These are phyloP conservation scores for Tanypteryx hageni DNA, from an alignment of 2,888 invertebrate species.

Conservation along the genomic window DNA sequence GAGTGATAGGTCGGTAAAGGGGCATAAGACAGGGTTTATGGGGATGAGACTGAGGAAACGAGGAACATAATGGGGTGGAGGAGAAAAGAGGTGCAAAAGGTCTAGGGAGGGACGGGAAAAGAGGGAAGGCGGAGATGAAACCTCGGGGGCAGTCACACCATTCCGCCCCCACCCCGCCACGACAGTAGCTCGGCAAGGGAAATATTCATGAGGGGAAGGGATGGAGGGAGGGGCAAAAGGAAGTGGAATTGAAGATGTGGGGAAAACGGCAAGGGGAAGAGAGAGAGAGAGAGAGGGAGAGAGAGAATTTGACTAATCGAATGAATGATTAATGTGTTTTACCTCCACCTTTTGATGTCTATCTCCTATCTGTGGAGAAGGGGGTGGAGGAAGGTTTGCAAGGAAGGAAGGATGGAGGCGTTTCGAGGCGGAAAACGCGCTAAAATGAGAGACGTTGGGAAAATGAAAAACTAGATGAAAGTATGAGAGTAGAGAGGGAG, in stretches of 20 bases:
- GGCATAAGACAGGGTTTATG: slow-evolving; percentile 56
- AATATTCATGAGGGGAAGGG: slow-evolving; percentile 31
- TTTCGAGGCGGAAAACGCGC: neutral
- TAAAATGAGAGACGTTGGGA: neutral
- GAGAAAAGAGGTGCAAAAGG: neutral
- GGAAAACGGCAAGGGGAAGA: neutral
- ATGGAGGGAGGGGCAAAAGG: neutral
- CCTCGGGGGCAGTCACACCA: slow-evolving; percentile 43
- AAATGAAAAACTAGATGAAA: too few relatives aligned
- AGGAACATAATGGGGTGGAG: slow-evolving; percentile 2
- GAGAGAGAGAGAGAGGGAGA: neutral
- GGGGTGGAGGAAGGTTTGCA: neutral
- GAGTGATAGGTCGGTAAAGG: slow-evolving; percentile 16
- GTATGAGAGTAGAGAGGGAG: neutral
- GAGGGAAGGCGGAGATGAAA: neutral
- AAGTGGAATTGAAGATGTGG: neutral
- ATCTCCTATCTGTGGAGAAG: slow-evolving; percentile 28
- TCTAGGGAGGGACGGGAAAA: neutral
- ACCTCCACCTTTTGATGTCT: slow-evolving; percentile 44
- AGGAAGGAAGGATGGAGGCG: neutral
- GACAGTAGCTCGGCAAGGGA: slow-evolving; percentile 31
- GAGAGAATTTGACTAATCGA: slow-evolving; percentile 47
- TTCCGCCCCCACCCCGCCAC: slow-evolving; percentile 6
- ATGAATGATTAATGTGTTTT: slow-evolving; percentile 57
- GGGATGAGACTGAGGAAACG: slow-evolving; percentile 27